Conservation (phyloP, 2,113 vertebrate species). For the Python bivittatus region DNA sequence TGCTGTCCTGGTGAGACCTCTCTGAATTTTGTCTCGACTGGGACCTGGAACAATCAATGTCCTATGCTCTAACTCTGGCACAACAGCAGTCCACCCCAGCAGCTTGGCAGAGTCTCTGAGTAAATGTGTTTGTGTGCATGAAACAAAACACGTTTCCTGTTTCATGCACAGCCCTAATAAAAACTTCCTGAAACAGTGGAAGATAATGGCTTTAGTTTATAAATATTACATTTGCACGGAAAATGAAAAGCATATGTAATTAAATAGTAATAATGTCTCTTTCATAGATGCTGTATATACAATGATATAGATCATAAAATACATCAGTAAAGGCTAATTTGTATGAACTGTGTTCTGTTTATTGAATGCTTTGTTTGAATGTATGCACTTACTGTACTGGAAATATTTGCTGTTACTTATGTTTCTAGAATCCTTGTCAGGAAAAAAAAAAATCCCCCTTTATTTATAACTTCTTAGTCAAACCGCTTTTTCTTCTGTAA, state of each 20-base stretch:
- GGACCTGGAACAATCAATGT: neutral
- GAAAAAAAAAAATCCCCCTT: neutral
- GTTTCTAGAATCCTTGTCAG: conserved; percentile 26
- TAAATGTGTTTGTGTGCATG: neutral
- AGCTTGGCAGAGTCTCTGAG: neutral
- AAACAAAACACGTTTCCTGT: neutral
- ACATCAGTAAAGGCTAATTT: conserved; percentile 44
- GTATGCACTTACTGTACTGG: conserved; percentile 41
- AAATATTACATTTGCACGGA: neutral
- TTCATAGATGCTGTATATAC: neutral
- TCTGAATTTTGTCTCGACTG: neutral
- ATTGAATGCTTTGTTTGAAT: conserved; percentile 59
- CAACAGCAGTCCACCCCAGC: neutral
- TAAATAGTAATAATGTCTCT: neutral
- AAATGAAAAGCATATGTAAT: neutral
- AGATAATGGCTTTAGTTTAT: neutral
- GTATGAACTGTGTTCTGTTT: conserved; percentile 49
- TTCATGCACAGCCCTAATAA: neutral
- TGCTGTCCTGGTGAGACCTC: neutral
- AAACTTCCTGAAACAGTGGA: neutral
- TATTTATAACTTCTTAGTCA: neutral
- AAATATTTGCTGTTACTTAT: conserved; percentile 19
- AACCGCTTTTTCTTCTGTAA: conserved; percentile 4
- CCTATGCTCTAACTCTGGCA: neutral
- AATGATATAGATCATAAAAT: neutral